phyloP scores from a whole-genome alignment of 2,113 vertebrate species.

The Brachyhypopomus occidentalis region DNA sequence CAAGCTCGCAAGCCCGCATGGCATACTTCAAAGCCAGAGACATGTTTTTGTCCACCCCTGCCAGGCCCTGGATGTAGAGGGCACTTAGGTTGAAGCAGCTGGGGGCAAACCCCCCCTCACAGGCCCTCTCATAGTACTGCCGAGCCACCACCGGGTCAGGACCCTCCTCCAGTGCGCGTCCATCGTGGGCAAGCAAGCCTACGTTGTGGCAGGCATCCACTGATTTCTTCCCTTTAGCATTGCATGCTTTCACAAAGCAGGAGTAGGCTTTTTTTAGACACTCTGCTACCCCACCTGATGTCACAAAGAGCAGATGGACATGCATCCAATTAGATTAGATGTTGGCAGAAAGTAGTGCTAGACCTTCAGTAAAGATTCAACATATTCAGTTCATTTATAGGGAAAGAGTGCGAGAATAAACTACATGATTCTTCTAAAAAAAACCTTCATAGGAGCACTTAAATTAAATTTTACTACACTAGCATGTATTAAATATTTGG shows the following conservation, averaged over 20 bases:
- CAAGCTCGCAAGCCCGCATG: conserved; percentile 85
- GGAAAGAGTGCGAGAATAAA: too few species aligned
- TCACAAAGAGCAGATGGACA: conserved; percentile 23
- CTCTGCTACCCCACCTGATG: conserved; percentile 80
- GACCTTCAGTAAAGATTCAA: neutral
- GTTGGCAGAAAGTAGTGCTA: neutral
- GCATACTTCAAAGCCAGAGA: conserved; percentile 81
- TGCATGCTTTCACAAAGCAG: conserved; percentile 86
- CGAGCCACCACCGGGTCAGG: conserved; percentile 73
- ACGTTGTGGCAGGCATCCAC: conserved; percentile 86
- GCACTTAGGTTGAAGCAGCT: conserved; percentile 93
- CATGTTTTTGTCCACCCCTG: conserved; percentile 84
- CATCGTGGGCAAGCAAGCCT: conserved; percentile 84
- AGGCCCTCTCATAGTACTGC: conserved; percentile 87
- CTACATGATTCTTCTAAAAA: too few species aligned
- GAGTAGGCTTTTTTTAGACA: conserved; percentile 86
- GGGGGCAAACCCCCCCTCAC: conserved; percentile 79
- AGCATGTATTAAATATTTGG: too few species aligned
- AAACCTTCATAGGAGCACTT: too few species aligned
- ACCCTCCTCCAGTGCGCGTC: conserved; percentile 71
- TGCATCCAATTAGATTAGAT: neutral
- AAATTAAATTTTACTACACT: too few species aligned
- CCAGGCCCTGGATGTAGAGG: conserved; percentile 82
- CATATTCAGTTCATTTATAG: too few species aligned
- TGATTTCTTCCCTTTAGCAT: conserved; percentile 84